Evolutionary conservation across 2,888 invertebrate genomes (phyloP).

Genomic region (Andrena hattorfiana): DNA sequence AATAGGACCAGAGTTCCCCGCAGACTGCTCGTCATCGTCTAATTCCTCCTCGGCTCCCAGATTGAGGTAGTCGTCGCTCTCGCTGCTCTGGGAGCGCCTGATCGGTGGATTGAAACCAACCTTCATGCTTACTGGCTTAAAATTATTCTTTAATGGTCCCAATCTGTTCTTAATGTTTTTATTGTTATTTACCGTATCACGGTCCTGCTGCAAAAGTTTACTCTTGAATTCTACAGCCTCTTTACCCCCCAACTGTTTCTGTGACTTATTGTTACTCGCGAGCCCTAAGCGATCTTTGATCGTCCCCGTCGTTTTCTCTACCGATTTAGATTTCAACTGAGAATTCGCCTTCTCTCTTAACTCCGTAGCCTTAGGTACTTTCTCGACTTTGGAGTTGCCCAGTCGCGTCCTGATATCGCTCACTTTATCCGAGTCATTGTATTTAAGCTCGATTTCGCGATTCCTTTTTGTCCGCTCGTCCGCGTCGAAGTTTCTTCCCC

Average conservation of each 20-base stretch:
- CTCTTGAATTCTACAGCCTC: constrained; percentile 51
- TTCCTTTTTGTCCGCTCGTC: constrained; percentile 58
- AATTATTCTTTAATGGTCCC: constrained; percentile 73
- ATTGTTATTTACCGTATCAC: constrained; percentile 78
- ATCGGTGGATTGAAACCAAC: constrained; percentile 37
- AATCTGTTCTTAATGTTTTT: constrained; percentile 75
- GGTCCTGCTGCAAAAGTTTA: constrained; percentile 54
- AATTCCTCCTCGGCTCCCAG: constrained; percentile 87
- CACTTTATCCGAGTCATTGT: constrained; percentile 53
- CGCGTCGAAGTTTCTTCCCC: constrained; percentile 55
- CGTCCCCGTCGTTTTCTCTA: constrained; percentile 61
- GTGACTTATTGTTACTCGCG: constrained; percentile 43
- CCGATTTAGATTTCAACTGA: constrained; percentile 26
- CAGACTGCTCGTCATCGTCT: constrained; percentile 83
- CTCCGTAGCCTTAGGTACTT: constrained; percentile 54
- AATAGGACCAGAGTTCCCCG: constrained; percentile 72
- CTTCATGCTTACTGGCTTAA: constrained; percentile 53
- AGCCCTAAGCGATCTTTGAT: constrained; percentile 80
- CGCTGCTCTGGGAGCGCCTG: constrained; percentile 48
- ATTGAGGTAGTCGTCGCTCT: constrained; percentile 89
- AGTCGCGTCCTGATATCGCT: constrained; percentile 62
- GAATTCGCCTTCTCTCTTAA: constrained; percentile 60
- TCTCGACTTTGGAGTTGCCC: constrained; percentile 65
- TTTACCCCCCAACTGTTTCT: constrained; percentile 50
- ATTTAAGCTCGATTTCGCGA: constrained; percentile 45